Evolutionary conservation across 2,888 invertebrate species (phyloP), one percentile per base, ranked within the genome.

Genomic region (Agapetus fuscipes): DNA sequence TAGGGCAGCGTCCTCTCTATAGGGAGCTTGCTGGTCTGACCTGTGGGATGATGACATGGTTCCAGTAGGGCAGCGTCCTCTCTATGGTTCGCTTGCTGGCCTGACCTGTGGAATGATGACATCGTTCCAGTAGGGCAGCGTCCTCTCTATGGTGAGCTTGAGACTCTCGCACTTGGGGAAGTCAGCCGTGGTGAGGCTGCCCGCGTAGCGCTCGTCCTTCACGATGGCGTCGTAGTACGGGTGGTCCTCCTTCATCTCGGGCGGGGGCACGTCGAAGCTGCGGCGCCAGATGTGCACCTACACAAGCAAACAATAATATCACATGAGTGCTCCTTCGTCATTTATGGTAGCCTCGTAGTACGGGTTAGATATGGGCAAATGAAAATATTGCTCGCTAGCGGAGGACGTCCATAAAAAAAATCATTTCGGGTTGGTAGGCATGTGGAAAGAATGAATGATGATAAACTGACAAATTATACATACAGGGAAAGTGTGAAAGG

Each of bases 121-220:
- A 55, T 85, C 66, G 58, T 89, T 84, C 83, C 91, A 94, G 56
- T 83, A 89, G 0, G 93, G 93, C 49, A 86, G 62, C 2, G 87
- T 85, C 32, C 90, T 73, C 45, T 78, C 78, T 58, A 87, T 84
- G 2, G 87, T 86, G 34, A 87, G 67, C 55, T 87, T 83, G 39
- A 90, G 64, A 13, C 89, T 88, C 59, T 90, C 90, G 48, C 76
- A 80, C 69, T 75, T 80, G 0, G 90, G 90, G 56, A 90, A 88
- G 50, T 85, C 76, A 2, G 78, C 78, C 1, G 70, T 63, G 46
- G 83, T 83, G 3, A 83, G 87, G 48, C 79, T 76, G 25, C 71
- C 65, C 13, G 74, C 75, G 51, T 88, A 87, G 39, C 83, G 76
- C 0, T 80, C 68, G 58, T 89, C 88, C 14, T 82, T 79, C 5